These are phyloP conservation scores for Takifugu flavidus DNA, from an alignment of 2,113 vertebrate species.

Conservation along the genomic window DNA sequence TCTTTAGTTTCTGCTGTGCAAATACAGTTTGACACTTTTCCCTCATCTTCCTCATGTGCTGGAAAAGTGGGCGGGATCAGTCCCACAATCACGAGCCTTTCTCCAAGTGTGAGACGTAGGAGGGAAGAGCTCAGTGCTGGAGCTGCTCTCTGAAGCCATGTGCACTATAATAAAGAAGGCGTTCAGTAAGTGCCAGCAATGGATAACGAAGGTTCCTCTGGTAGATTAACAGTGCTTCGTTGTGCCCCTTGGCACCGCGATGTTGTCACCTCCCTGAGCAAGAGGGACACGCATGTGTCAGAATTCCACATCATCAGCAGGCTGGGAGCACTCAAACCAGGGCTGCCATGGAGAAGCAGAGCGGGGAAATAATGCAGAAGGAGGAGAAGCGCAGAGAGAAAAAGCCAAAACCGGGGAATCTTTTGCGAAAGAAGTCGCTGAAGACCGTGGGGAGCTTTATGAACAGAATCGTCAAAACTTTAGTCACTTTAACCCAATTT, in stretches of 20 bases:
- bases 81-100: conserved; percentile 34
- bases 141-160: conserved; percentile 19
- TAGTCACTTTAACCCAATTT: conserved; percentile 76
- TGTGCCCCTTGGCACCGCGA: conserved; percentile 42
- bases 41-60: conserved; percentile 21
- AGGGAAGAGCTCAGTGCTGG: conserved; percentile 28
- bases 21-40: neutral
- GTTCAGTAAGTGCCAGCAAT: conserved; percentile 51
- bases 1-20: neutral
- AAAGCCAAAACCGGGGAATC: conserved; percentile 65
- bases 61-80: conserved; percentile 42
- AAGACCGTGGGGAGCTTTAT: conserved; percentile 80
- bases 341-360: conserved; percentile 50
- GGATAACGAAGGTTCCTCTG: conserved; percentile 42
- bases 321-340: neutral
- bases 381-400: conserved; percentile 68
- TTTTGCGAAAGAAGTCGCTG: conserved; percentile 74
- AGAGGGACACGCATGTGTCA: conserved; percentile 33
- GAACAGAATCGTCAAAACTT: conserved; percentile 78
- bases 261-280: conserved; percentile 43
- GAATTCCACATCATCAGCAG: conserved; percentile 17
- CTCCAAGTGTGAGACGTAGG: neutral
- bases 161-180: conserved; percentile 35
- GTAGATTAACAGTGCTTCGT: conserved; percentile 30
- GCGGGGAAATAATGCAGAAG: conserved; percentile 41